Base-by-base conservation (phyloP, 2,113 vertebrate genomes). In the Hucho hucho region DNA sequence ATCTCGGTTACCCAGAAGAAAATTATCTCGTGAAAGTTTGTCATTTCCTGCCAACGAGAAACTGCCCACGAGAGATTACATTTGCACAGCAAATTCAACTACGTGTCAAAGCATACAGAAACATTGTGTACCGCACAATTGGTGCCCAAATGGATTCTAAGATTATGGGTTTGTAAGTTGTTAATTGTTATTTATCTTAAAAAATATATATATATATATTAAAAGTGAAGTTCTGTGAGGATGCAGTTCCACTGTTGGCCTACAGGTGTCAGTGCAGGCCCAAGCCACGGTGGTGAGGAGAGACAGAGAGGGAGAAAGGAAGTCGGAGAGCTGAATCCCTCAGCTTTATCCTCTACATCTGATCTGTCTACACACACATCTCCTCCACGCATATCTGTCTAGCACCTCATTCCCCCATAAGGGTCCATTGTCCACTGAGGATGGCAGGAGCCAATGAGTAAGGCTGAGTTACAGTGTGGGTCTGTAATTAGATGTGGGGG, bases 261-360 rank as follows among this genome's bases (percentile, higher is more conserved):
- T 76, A 47, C 70, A 56, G 83, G 72, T 78, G 76, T 75, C 86
- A 67, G 75, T 82, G 76, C 16, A 58, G 73, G 25, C 58, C 68
- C 43, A 69, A 79, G 4, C 12, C 68, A 72, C 7, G 3, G 69
- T 16, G 37, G 72, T 16, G 63, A 69, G 12, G 49, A 29, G 66
- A 75, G 22, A 67, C 63, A 74, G 12, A 1, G 13, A 47, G 69
- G 37, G 37, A 53, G 43, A 64, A 20, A 64, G 20, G 63, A 49
- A 73, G 58, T 43, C 71, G 64, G 28, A 68, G 4, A 32, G 29
- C 18, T 43, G 32, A 46, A 46, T 69, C 37, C 4, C 9, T 43
- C 3, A 47, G 66, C 3, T 46, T 22, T 69, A 69, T 46, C 18
- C 66, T 69, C 7, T 22, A 18, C 20, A 22, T 67, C 28, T 65